Evolutionary conservation across 2,888 invertebrate genomes (phyloP), one percentile per base, ranked within the genome.

Genomic region (Parnassius glacialis): DNA sequence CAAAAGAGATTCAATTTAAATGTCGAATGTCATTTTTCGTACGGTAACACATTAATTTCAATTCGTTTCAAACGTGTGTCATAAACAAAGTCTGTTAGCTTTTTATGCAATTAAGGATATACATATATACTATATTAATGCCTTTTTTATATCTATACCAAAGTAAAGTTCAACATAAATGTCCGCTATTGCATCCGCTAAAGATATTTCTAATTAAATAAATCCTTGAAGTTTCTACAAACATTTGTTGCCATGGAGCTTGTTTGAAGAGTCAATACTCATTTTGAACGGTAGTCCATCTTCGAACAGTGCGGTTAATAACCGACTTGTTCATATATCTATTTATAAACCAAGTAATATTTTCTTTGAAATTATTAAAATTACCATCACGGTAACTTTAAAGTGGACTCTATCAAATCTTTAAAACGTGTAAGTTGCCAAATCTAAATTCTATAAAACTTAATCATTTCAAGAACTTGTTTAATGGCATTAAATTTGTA

Each of bases 241-340:
- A 34, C 45, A 44, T 59, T 59, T 59, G 13, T 48, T 13, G 13
- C 48, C 9, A 43, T 41, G 43, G 43, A 51, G n/a, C 13, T 42
- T 43, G 13, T 48, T 60, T 50, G 43, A 11, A 50, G 50, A 44
- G 54, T 55, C 54, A 51, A 55, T 51, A 55, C 44, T 51, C 54
- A 60, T 48, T 60, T 43, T 13, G 34, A n/a, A 48, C 25, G 9
- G 11, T 25, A n/a, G 59, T 54, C 48, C 50, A 44, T 43, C 43
- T 55, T 60, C 16, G 34, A 42, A 20, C 45, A 50, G 51, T 60
- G 60, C 60, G 50, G 60, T 60, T 55, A 60, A 20, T 10, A 59
- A 59, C 60, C 54, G 60, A 55, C 55, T 51, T 13, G 11, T 44
- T 48, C 34, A 44, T 12, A 54, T 53, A 11, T 42, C 9, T 59